Evolutionary conservation across 2,888 invertebrate genomes (phyloP).

Genomic region (Zeuzera pyrina): DNA sequence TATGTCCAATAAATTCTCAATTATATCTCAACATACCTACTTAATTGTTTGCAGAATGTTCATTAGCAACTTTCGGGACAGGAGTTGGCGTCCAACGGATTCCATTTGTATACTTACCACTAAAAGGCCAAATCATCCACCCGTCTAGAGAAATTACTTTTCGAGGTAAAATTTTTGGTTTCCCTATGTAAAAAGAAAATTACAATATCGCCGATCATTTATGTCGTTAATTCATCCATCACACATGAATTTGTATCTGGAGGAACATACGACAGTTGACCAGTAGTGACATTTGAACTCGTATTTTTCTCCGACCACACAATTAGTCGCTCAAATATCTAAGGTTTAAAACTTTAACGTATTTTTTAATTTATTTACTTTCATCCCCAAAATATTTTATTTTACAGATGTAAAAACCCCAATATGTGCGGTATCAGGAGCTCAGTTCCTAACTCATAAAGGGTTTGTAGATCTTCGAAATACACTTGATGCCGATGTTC

Average conservation of each 20-base stretch:
- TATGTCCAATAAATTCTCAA: too few species aligned
- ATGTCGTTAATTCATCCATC: too few species aligned
- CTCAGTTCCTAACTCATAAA: slow-evolving; percentile 83
- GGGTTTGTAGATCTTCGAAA: slow-evolving; percentile 88
- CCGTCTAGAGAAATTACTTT: slow-evolving; percentile 90
- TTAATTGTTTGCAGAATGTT: slow-evolving; percentile 77
- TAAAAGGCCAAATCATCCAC: slow-evolving; percentile 90
- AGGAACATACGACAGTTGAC: too few species aligned
- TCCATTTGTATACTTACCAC: slow-evolving; percentile 88
- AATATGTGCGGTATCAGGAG: slow-evolving; percentile 88
- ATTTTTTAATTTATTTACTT: slow-evolving; percentile 4
- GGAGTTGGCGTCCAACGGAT: slow-evolving; percentile 82
- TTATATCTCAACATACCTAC: not conserved
- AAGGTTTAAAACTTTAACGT: too few species aligned
- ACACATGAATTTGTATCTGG: too few species aligned
- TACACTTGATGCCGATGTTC: slow-evolving; percentile 82
- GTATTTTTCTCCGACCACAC: too few species aligned
- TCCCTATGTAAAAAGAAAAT: too few species aligned
- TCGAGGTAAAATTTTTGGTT: slow-evolving; percentile 69
- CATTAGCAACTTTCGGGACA: slow-evolving; percentile 84
- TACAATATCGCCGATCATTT: too few species aligned
- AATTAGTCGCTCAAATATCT: too few species aligned
- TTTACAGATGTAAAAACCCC: slow-evolving; percentile 81
- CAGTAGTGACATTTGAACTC: too few species aligned
- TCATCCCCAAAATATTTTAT: too few species aligned